Evolutionary conservation across 2,888 invertebrate species (phyloP), one percentile per base, ranked within the genome.

Genomic region (Spatulosminthurus flaviceps): DNA sequence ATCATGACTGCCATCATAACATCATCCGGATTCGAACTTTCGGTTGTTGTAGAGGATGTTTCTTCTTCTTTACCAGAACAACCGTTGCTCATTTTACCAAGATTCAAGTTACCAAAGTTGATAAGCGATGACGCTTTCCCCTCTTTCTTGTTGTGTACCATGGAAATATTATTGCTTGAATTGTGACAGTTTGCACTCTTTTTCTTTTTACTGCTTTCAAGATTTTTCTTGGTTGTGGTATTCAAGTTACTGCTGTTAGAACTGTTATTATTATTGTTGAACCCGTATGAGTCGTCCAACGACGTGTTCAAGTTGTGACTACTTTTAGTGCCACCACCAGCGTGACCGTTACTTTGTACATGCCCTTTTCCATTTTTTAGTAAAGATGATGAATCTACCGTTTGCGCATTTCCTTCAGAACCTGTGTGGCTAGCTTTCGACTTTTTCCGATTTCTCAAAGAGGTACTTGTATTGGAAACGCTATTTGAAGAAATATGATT

Each of bases 11-110:
- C 72, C 73, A 77, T 81, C 78, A 79, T 85, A 43, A 87, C 87
- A 81, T 91, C 91, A 79, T 92, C 92, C 78, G 91, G 90, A 84
- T 90, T 89, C 69, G 92, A 92, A 84, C 92, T 92, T 86, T 92
- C 92, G 1, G 92, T 92, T 9, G 92, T 92, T 1, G 92, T 92
- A 0, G 92, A 92, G 11, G 92, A 92, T 0, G 91, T 91, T 85
- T 93, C 92, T 86, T 92, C 92, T 86, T 92, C 91, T 28, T 82
- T 67, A 26, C 64, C 61, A 9, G 69, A n/a, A 51, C 28, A 43
- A 16, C 74, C 74, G 51, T 79, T 79, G 29, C 28, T 24, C n/a
- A 69, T n/a, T 60, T 79, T 79, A 21, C 64, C 78, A 16, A 61
- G 72, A 16, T 75, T 64, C 22, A 79, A 73, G 34, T 41, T 51